These are phyloP conservation scores for Girardia tigrina DNA, from an alignment of 2,888 invertebrate genomes.

Conservation along the genomic window DNA sequence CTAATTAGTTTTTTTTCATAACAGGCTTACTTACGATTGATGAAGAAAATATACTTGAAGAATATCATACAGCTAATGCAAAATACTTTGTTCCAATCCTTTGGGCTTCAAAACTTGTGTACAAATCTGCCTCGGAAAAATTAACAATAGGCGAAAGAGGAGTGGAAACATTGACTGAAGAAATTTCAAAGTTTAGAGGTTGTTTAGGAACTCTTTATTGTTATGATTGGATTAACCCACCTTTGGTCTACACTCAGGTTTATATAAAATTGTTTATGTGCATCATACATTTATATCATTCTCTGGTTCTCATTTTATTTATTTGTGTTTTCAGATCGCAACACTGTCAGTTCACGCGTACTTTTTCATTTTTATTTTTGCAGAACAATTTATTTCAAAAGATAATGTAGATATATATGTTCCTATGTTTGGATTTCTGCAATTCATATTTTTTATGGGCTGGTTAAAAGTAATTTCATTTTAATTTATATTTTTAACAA, in stretches of 20 bases:
- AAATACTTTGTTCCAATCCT: not conserved
- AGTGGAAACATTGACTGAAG: conserved; percentile 11
- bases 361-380: not conserved
- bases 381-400: not conserved
- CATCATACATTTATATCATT: not conserved
- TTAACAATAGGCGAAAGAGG: not conserved
- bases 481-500: too few species aligned
- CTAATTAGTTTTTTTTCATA: not conserved
- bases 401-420: not conserved
- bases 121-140: not conserved
- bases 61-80: not conserved
- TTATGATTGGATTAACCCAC: conserved; percentile 60
- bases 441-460: not conserved
- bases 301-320: not conserved
- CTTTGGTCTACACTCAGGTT: conserved; percentile 60
- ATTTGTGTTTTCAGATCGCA: not conserved
- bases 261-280: not conserved
- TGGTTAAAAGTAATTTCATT: conserved; percentile 16
- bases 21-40: not conserved
- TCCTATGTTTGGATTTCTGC: not conserved
- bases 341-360: not conserved
- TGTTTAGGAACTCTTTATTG: conserved; percentile 57
- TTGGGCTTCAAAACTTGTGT: not conserved
- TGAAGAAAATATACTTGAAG: not conserved
- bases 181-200: conserved; percentile 50